phyloP scores from a whole-genome alignment of 2,113 vertebrate species.

The Scomber colias region DNA sequence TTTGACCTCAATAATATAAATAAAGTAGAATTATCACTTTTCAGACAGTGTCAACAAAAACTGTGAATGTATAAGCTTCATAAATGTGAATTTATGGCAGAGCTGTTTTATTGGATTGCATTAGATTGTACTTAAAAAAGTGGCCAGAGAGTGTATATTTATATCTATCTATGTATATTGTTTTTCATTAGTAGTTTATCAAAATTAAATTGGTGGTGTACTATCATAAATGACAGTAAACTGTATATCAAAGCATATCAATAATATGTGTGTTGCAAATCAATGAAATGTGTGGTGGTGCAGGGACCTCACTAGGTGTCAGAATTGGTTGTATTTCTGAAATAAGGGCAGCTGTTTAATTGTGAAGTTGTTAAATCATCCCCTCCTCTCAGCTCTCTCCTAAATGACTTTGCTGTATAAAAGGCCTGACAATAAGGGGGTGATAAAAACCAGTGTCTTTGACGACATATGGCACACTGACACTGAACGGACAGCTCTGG shows the following conservation, averaged over 20 bases:
- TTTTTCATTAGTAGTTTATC: too few species aligned
- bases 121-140: too few species aligned
- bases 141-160: too few species aligned
- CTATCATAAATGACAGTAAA: background rate
- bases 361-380: constrained; percentile 50
- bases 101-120: background rate
- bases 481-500: constrained; percentile 17
- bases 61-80: too few species aligned
- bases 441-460: constrained; percentile 55
- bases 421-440: constrained; percentile 26
- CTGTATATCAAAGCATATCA: background rate
- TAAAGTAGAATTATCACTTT: background rate
- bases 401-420: constrained; percentile 44
- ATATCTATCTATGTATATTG: background rate
- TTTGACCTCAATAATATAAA: too few species aligned
- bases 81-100: too few species aligned
- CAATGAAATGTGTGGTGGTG: background rate
- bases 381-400: constrained; percentile 27
- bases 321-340: background rate
- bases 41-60: too few species aligned
- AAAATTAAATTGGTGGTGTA: background rate
- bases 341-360: constrained; percentile 67
- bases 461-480: constrained; percentile 56
- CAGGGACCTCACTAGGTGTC: background rate
- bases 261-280: background rate